Base-by-base conservation (phyloP, 1,140 invertebrate genomes). In the Caenorhabditis tropicalis region DNA sequence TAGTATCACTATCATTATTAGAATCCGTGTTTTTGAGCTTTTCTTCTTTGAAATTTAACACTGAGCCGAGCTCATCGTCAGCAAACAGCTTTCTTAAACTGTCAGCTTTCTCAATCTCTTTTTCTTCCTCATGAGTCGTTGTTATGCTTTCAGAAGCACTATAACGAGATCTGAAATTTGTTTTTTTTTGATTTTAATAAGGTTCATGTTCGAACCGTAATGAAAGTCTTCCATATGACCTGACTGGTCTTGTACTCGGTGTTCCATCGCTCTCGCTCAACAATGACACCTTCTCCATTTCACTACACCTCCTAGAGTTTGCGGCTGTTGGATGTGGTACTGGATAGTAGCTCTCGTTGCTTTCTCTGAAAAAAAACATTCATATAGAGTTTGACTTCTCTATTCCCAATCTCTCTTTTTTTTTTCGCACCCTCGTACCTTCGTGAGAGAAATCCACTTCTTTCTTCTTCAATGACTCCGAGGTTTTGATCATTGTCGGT, bases 381-480 rank as follows among this genome's bases (percentile, higher is more conserved):
- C 53, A 56, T 27, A 56, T 56, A 51, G 7, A 21, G 24, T 29
- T 27, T 27, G 21, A 12, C 53, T 9, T 6, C 19, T 19, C 19
- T 19, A 19, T 51, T 56, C 21, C 15, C 49, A 7, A 16, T 21
- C 7, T 56, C 21, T 27, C 10, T 24, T 21, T 10, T 56, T 27
- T 29, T 27, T 56, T 56, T 56, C 7, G 24, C 53, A 56, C 53
- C 53, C 24, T 24, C 31, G 19, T 74, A 74, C 65, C 65, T 74
- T 74, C 65, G 12, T 3, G 65, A 74, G 65, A 74, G 65, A 74
- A 74, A 74, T 74, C 65, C 65, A 81, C 79, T 81, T 46, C 74
- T 51, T 43, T 84, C 83, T 80, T 84, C 83, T 65, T 84, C 83
- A 39, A 84, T 84, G 31, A 84, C 83, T 48, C 58, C 49, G 16